phyloP scores from a whole-genome alignment of 2,797 vertebrate genomes.

The Pristis pectinata region DNA sequence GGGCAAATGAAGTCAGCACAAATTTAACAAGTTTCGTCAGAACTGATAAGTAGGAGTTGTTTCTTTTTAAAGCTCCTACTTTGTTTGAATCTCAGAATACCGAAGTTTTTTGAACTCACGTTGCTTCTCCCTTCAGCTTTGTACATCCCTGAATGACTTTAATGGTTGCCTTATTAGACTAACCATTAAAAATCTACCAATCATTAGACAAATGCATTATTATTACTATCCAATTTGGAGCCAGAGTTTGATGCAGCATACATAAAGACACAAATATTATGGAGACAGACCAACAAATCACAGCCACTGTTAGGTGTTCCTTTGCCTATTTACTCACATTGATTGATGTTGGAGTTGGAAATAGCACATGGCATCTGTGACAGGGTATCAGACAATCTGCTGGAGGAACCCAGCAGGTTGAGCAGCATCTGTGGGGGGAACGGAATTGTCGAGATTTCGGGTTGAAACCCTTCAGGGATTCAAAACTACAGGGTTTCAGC shows the following conservation, averaged over 20 bases:
- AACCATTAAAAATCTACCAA: too few species aligned
- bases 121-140: neutral
- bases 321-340: neutral
- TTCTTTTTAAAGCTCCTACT: neutral
- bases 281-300: neutral
- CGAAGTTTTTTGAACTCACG: neutral
- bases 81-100: neutral
- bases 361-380: too few species aligned
- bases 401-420: too few species aligned
- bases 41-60: neutral
- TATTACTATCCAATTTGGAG: neutral
- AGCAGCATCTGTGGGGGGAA: too few species aligned
- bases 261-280: neutral
- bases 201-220: neutral
- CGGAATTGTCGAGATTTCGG: too few species aligned
- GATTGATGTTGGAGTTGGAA: neutral
- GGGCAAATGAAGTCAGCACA: too few species aligned
- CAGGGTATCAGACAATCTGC: too few species aligned
- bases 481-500: too few species aligned
- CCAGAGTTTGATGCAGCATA: neutral
- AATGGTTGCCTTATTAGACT: too few species aligned
- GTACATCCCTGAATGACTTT: neutral
- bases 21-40: neutral
- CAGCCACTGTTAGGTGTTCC: neutral
- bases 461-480: too few species aligned